phyloP scores from a whole-genome alignment of 2,888 invertebrate species.

The Drosophila neonasuta region DNA sequence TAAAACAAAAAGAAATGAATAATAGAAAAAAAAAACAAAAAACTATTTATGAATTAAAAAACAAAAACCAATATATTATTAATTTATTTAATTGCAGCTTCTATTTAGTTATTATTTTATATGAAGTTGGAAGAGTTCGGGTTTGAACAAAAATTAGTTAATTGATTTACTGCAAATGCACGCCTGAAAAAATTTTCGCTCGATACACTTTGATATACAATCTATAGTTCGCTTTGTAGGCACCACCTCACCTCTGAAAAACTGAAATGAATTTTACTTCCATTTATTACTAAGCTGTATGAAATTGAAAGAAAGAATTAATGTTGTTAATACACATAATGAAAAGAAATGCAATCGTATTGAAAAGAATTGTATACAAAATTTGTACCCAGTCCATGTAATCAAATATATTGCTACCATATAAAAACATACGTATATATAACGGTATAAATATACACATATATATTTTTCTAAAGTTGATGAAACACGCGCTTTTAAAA shows the following conservation, averaged over 20 bases:
- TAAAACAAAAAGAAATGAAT: conserved; percentile 55
- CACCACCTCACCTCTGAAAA: conserved; percentile 45
- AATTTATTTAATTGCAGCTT: conserved; percentile 39
- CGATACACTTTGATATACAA: not conserved
- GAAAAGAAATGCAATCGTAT: conserved; percentile 13
- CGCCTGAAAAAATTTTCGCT: not conserved
- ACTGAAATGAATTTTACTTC: conserved; percentile 69
- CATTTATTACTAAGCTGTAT: conserved; percentile 59
- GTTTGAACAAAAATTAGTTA: conserved; percentile 32
- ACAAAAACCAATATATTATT: conserved; percentile 18
- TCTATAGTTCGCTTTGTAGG: conserved; percentile 38
- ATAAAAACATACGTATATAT: conserved; percentile 53
- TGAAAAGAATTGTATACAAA: conserved; percentile 67
- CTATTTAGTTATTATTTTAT: conserved; percentile 30
- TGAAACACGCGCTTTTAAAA: conserved; percentile 58
- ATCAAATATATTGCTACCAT: conserved; percentile 70
- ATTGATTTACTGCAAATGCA: conserved; percentile 4
- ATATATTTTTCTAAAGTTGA: conserved; percentile 73
- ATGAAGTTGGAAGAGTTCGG: conserved; percentile 25
- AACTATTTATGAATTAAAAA: conserved; percentile 66
- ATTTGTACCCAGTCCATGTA: conserved; percentile 76
- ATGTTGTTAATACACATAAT: conserved; percentile 48
- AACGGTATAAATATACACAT: conserved; percentile 53
- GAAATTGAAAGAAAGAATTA: conserved; percentile 32
- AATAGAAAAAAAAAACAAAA: conserved; percentile 47